Percentiles rank a stretch among this genome's conserved stretches.
Conservation (phyloP, 2,888 invertebrate genomes). For the Tenthredo amoena region DNA sequence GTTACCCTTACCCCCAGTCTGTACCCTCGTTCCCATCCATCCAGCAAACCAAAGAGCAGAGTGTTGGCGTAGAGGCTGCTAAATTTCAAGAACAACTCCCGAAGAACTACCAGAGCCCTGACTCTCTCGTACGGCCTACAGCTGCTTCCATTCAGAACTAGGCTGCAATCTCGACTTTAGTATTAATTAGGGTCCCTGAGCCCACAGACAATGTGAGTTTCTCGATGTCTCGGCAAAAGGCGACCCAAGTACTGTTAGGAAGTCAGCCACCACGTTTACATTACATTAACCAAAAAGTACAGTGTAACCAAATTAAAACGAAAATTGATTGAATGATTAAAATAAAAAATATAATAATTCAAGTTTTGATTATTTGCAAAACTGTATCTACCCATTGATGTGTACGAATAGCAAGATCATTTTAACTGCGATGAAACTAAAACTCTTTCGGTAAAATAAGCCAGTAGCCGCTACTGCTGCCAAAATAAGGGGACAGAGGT, state of each 20-base stretch:
- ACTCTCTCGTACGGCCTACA: background rate
- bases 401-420: background rate
- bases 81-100: background rate
- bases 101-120: background rate
- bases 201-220: background rate
- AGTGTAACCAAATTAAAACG: background rate
- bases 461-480: background rate
- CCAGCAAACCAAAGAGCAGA: background rate
- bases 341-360: background rate
- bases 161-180: background rate
- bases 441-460: background rate
- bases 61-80: background rate
- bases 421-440: background rate
- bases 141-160: background rate
- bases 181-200: background rate
- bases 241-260: background rate
- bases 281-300: background rate
- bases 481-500: background rate
- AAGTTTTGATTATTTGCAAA: background rate
- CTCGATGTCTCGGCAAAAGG: background rate
- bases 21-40: background rate
- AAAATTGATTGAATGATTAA: background rate
- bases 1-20: background rate
- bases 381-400: background rate
- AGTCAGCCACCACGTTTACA: background rate